phyloP scores from a whole-genome alignment of 2,113 vertebrate genomes.

The Crotalus horridus region DNA sequence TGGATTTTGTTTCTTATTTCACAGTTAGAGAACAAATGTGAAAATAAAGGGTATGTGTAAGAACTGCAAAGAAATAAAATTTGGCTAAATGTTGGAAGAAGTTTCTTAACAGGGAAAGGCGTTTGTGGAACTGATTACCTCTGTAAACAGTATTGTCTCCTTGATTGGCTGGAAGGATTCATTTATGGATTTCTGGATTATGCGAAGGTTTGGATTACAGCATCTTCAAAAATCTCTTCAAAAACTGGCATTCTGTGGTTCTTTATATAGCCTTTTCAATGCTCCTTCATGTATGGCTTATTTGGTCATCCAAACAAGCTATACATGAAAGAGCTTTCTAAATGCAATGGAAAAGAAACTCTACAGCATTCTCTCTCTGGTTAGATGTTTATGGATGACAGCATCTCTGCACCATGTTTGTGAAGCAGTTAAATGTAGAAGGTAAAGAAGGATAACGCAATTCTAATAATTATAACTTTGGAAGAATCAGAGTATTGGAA shows the following conservation, averaged over 20 bases:
- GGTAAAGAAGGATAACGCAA: neutral
- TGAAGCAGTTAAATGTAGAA: neutral
- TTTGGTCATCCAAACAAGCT: slow-evolving; percentile 14
- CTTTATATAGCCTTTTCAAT: neutral
- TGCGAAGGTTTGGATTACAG: neutral
- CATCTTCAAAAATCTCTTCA: neutral
- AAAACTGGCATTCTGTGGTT: neutral
- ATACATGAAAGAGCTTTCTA: neutral
- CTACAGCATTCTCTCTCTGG: neutral
- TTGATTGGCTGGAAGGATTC: neutral
- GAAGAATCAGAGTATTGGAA: neutral
- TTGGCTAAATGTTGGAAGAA: neutral
- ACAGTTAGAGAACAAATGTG: neutral
- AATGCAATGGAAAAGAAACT: neutral
- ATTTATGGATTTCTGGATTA: neutral
- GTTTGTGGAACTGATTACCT: neutral
- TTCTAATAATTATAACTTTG: neutral
- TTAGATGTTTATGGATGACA: neutral
- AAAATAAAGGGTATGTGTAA: neutral
- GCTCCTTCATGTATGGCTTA: neutral
- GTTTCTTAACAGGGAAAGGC: neutral
- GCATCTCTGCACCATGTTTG: neutral
- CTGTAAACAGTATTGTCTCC: neutral
- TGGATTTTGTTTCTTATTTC: neutral
- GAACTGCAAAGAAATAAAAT: neutral